Base-by-base conservation (phyloP, 2,888 invertebrate genomes). In the Dasypolia templi region DNA sequence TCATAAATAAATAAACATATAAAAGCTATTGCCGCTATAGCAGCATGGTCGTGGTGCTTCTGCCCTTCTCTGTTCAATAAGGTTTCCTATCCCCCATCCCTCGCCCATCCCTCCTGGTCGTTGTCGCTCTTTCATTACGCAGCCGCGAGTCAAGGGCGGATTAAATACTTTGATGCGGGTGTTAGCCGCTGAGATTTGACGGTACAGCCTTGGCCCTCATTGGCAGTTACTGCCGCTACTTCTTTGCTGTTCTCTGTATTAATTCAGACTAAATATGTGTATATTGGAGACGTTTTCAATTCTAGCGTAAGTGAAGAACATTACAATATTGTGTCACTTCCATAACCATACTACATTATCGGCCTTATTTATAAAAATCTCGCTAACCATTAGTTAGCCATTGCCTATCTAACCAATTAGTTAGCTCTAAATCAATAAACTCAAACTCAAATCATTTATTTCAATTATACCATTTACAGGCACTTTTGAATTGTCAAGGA, bases 121-220 rank as follows among this genome's bases (percentile, higher is more conserved):
- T 87, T 87, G 89, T 87, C 87, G 83, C 82, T 86, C 86, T 90
- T 89, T 90, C 88, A 90, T 90, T 88, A 88, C 83, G 80, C 80
- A 73, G 82, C 80, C 78, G 83, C 85, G 83, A 83, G 82, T 77
- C 77, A 81, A 71, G 77, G 71, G 71, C 71, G 87, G 87, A 87
- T 89, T 90, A 90, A 88, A 90, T 89, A 89, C 89, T 89, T 87
- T 86, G 87, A 86, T 74, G 83, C 88, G 87, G 78, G 79, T 84
- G 76, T 73, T 71, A 62, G 73, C 68, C 66, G 77, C 70, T 67
- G 77, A 80, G 79, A 75, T 78, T 70, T 72, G 77, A 75, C 71
- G 75, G 51, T 32, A 32, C 51, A 58, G 76, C 79, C 70, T n/a
- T n/a, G n/a, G n/a, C n/a, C 51, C 68, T 72, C 63, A 51, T 75